Percentiles rank a stretch among this genome's conserved stretches.
Conservation (phyloP, 1,140 invertebrate species). For the Micrasema longulum region DNA sequence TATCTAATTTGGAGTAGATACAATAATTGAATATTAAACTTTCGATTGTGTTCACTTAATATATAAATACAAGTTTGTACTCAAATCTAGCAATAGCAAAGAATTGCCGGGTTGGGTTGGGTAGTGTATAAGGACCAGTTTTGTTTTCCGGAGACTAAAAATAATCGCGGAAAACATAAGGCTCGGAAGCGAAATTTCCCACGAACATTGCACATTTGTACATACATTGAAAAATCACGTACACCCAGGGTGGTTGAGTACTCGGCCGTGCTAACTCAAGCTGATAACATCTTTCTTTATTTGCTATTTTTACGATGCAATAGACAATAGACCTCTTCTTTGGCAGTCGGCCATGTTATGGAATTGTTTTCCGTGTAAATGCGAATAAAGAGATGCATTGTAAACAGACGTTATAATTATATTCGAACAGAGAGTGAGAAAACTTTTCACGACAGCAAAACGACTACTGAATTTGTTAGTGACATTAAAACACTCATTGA, state of each 20-base stretch:
- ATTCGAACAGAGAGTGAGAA: slow-evolving; percentile 3
- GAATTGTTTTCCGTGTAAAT: slow-evolving; percentile 1
- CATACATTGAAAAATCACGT: no score
- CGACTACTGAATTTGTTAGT: slow-evolving; percentile 6
- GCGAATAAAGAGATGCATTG: slow-evolving; percentile 22
- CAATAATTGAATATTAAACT: no score
- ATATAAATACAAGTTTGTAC: no score
- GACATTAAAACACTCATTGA: neutral
- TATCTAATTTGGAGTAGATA: no score
- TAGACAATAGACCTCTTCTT: neutral
- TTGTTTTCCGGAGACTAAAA: neutral
- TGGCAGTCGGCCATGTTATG: slow-evolving; percentile 12
- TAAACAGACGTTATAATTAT: slow-evolving; percentile 1
- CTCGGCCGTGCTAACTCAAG: slow-evolving; percentile 15
- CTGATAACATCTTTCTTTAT: slow-evolving; percentile 34
- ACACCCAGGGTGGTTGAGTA: neutral
- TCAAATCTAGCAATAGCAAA: no score
- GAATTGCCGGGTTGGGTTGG: no score
- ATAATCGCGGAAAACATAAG: slow-evolving; percentile 29
- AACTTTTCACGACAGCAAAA: neutral
- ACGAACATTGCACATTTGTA: neutral
- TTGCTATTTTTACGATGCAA: slow-evolving; percentile 29
- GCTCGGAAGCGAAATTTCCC: slow-evolving; percentile 17
- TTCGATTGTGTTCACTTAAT: no score
- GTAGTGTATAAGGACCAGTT: no score